phyloP scores from a whole-genome alignment of 2,888 invertebrate genomes.

The Galeruca laticollis region DNA sequence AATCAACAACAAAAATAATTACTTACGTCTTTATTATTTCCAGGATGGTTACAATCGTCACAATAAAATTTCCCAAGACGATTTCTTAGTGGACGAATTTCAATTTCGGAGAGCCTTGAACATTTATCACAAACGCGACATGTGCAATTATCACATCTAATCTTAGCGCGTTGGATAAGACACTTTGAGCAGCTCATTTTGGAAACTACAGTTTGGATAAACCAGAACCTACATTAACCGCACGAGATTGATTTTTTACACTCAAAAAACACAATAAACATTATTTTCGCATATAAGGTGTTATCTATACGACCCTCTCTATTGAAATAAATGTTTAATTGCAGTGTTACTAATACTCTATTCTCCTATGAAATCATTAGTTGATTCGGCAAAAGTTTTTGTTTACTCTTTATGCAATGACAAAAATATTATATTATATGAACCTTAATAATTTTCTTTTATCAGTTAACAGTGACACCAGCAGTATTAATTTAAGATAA shows the following conservation, averaged over 20 bases:
- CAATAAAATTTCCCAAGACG: conserved; percentile 11
- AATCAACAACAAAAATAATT: no score
- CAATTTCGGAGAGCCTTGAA: not conserved
- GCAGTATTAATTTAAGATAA: not conserved
- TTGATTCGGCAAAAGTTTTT: not conserved
- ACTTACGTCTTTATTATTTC: not conserved
- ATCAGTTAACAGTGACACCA: not conserved
- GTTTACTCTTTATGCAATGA: not conserved
- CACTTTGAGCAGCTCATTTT: conserved; percentile 16
- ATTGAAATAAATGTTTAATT: not conserved
- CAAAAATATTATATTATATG: not conserved
- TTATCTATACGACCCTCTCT: no score
- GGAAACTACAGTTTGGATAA: not conserved
- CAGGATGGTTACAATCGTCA: conserved; percentile 8
- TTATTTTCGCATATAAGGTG: no score
- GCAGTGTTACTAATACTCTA: not conserved
- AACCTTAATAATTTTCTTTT: not conserved
- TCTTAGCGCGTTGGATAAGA: conserved; percentile 11
- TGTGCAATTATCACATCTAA: conserved; percentile 15
- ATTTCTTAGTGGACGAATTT: not conserved
- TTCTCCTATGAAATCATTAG: no score
- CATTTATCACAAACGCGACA: conserved; percentile 17
- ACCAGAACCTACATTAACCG: no score
- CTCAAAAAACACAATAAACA: not conserved
- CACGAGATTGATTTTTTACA: no score